Percentiles rank a stretch among this genome's conserved stretches.
Conservation (phyloP, 1,140 invertebrate species). For the Cotesia vestalis region DNA sequence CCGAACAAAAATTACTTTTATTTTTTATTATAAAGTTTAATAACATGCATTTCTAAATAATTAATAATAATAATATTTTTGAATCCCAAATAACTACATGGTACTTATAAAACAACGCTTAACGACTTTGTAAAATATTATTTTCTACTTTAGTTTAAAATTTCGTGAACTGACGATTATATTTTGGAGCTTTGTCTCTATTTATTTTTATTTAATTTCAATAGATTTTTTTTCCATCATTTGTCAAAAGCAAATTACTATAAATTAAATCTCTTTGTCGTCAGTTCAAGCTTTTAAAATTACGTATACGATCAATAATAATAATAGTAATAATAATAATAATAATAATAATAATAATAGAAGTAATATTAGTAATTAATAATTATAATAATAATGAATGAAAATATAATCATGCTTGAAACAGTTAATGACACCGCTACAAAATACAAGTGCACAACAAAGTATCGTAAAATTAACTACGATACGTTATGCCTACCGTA, state of each 20-base stretch:
- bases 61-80: slow-evolving; percentile 1
- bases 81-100: slow-evolving; percentile 5
- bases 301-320: slow-evolving; percentile 5
- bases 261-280: slow-evolving; percentile 40
- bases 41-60: slow-evolving; percentile 17
- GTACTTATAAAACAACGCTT: slow-evolving; percentile 21
- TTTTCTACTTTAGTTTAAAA: slow-evolving; percentile 8
- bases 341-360: too few species aligned
- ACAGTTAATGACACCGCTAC: slow-evolving; percentile 50
- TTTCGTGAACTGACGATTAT: slow-evolving; percentile 25
- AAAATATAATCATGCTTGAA: slow-evolving; percentile 33
- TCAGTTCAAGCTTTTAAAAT: slow-evolving; percentile 47
- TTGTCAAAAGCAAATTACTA: too few species aligned
- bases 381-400: slow-evolving; percentile 34
- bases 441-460: slow-evolving; percentile 50
- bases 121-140: slow-evolving; percentile 9
- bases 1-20: slow-evolving; percentile 21
- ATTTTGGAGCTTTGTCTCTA: neutral
- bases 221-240: too few species aligned
- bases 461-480: slow-evolving; percentile 39
- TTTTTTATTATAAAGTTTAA: slow-evolving; percentile 6
- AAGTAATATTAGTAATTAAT: slow-evolving; percentile 13
- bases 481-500: slow-evolving; percentile 35
- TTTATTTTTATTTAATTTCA: neutral
- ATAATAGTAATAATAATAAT: too few species aligned